Evolutionary conservation across 1,140 invertebrate genomes (phyloP).

Genomic region (Hyles euphorbiae): DNA sequence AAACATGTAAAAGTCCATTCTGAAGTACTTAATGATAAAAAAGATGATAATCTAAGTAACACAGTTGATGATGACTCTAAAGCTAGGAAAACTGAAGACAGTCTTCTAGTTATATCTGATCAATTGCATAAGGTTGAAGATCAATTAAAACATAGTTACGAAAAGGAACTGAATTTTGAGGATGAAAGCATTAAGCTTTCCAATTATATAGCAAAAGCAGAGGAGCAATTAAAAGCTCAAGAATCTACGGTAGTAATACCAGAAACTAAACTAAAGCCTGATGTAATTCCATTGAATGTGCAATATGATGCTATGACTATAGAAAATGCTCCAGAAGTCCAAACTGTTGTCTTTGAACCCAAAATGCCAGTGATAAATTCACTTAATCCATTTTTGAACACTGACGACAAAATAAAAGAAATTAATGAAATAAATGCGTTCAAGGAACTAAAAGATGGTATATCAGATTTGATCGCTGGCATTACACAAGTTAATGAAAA

Average conservation of each 20-base stretch:
- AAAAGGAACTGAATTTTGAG: conserved; percentile 58
- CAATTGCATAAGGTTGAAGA: conserved; percentile 70
- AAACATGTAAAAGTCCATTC: conserved; percentile 27
- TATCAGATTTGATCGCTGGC: conserved; percentile 70
- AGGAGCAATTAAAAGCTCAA: conserved; percentile 36
- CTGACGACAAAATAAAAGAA: conserved; percentile 57
- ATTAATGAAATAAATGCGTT: conserved; percentile 72
- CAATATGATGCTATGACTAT: conserved; percentile 41
- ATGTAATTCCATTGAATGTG: conserved; percentile 36
- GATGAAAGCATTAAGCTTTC: conserved; percentile 52
- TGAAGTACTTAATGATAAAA: conserved; percentile 25
- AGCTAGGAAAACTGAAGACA: conserved; percentile 69
- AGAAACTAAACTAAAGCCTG: conserved; percentile 37
- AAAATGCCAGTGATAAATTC: conserved; percentile 34
- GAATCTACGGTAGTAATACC: conserved; percentile 28
- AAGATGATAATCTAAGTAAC: conserved; percentile 12
- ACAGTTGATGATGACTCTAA: conserved; percentile 31
- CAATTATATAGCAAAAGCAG: conserved; percentile 34
- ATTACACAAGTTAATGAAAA: conserved; percentile 72
- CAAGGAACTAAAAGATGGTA: conserved; percentile 72
- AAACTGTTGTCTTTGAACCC: conserved; percentile 13
- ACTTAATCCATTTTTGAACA: conserved; percentile 57
- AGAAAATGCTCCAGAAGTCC: conserved; percentile 20
- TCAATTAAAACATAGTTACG: conserved; percentile 65
- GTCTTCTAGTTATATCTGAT: conserved; percentile 68